phyloP scores from a whole-genome alignment of 2,113 vertebrate genomes.

The Tragelaphus imberbis region DNA sequence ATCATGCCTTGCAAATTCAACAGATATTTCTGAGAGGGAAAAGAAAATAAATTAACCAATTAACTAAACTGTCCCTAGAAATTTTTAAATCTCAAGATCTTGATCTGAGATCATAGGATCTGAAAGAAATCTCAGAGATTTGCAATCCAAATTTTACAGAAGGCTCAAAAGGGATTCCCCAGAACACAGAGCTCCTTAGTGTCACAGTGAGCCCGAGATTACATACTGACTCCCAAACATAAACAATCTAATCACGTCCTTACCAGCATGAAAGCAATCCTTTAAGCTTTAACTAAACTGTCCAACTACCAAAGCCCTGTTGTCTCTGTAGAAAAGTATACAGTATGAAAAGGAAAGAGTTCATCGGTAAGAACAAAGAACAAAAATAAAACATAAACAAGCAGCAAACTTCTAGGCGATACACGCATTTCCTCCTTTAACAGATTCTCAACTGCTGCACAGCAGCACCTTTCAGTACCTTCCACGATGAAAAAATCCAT shows the following conservation, averaged over 20 bases:
- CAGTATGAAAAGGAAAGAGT: neutral
- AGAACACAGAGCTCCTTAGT: neutral
- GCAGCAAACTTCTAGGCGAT: neutral
- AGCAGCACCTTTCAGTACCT: neutral
- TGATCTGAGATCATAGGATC: neutral
- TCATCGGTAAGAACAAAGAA: neutral
- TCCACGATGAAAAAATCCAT: neutral
- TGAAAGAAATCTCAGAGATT: conserved; percentile 7
- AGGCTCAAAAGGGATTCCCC: neutral
- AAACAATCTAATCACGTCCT: neutral
- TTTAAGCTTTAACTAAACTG: neutral
- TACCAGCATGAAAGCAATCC: neutral
- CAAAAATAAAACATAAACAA: neutral
- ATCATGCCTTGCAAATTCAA: neutral
- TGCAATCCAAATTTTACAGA: neutral
- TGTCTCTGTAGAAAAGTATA: neutral
- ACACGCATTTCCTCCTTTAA: neutral
- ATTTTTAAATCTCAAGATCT: neutral
- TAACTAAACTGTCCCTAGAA: neutral
- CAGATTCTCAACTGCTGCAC: neutral
- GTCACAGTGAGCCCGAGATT: neutral
- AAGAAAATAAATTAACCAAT: neutral
- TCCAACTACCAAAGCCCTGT: neutral
- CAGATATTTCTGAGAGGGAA: neutral
- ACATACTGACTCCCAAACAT: neutral